phyloP scores from a whole-genome alignment of 2,113 vertebrate genomes.

The Semicossyphus pulcher region DNA sequence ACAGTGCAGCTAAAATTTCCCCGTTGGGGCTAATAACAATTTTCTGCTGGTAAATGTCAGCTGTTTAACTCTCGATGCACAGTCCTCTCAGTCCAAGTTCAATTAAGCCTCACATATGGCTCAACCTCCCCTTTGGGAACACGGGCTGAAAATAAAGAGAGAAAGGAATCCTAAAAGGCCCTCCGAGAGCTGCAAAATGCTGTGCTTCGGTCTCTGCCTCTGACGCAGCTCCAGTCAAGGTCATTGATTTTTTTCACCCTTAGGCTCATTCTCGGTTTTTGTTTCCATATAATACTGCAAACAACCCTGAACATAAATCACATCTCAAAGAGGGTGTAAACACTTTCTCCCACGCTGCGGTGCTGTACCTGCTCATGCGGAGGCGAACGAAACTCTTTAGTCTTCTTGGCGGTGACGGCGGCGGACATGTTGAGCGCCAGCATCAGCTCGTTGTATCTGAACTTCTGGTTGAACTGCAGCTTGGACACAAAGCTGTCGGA shows the following conservation, averaged over 20 bases:
- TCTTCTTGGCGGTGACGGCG: conserved; percentile 95
- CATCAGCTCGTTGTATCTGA: conserved; percentile 97
- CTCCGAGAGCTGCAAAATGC: neutral
- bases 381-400: conserved; percentile 96
- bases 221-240: neutral
- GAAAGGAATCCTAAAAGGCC: conserved; percentile 16
- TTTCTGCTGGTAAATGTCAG: conserved; percentile 27
- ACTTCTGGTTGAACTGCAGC: conserved; percentile 96
- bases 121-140: conserved; percentile 15
- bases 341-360: neutral
- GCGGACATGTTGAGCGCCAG: conserved; percentile 97
- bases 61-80: conserved; percentile 19
- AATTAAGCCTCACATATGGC: conserved; percentile 34
- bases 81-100: conserved; percentile 19
- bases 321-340: conserved; percentile 11
- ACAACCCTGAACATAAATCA: conserved; percentile 29
- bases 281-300: neutral
- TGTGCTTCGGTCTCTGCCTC: neutral
- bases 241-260: conserved; percentile 19
- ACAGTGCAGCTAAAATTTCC: neutral
- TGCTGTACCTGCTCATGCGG: conserved; percentile 93
- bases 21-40: conserved; percentile 21
- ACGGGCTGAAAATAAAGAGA: conserved; percentile 12
- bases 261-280: neutral
- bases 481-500: conserved; percentile 95